These are phyloP conservation scores for Araneus ventricosus DNA, from an alignment of 1,140 invertebrate species.

Conservation along the genomic window DNA sequence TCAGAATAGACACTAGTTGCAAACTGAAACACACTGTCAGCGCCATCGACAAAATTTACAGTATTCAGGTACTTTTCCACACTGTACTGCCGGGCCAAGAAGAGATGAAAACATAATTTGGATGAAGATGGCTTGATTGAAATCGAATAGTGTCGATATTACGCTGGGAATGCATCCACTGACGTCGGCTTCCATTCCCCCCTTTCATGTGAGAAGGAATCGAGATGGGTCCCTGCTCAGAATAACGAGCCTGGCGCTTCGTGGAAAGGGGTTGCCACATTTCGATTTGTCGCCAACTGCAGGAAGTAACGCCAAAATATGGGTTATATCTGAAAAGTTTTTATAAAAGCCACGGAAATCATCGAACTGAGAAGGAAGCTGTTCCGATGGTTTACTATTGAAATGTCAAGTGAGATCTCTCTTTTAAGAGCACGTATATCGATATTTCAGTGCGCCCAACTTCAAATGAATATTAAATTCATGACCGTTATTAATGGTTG, in stretches of 20 bases:
- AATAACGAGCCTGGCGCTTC: constrained; percentile 14
- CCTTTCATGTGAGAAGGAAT: constrained; percentile 31
- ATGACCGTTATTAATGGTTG: too few species aligned
- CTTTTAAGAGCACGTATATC: background rate
- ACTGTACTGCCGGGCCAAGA: background rate
- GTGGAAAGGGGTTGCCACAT: constrained; percentile 38
- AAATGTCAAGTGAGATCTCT: background rate
- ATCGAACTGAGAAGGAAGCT: background rate
- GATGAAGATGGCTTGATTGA: background rate
- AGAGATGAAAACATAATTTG: background rate
- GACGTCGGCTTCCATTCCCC: constrained; percentile 57
- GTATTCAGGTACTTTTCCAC: constrained; percentile 14
- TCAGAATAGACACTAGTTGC: constrained; percentile 54
- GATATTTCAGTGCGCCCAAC: too few species aligned
- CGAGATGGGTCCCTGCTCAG: background rate
- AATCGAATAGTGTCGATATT: background rate
- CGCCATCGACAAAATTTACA: background rate
- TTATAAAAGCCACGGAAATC: background rate
- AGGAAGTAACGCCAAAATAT: background rate
- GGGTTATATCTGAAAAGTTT: background rate
- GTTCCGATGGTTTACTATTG: background rate
- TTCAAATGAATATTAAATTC: too few species aligned
- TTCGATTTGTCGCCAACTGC: constrained; percentile 11
- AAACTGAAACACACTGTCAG: background rate
- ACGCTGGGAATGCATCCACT: background rate